These are phyloP conservation scores for Endomychus coccineus DNA, from an alignment of 2,888 invertebrate genomes.

Conservation along the genomic window DNA sequence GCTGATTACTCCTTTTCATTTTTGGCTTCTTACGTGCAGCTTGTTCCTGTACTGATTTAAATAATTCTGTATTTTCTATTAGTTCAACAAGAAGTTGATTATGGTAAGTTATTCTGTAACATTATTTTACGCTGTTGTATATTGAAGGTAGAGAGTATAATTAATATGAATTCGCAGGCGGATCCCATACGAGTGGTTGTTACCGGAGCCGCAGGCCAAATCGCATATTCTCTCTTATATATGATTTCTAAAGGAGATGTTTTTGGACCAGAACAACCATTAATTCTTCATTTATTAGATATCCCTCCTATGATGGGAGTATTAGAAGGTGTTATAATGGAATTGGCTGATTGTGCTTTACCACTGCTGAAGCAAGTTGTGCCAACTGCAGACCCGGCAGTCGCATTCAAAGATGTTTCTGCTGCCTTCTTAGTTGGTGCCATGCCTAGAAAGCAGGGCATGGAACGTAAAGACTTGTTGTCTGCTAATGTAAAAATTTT, in stretches of 20 bases:
- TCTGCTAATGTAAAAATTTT: constrained; percentile 98
- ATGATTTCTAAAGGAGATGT: constrained; percentile 94
- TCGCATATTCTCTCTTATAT: constrained; percentile 92
- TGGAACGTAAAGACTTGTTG: constrained; percentile 97
- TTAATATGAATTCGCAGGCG: too few relatives aligned
- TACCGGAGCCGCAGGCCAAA: constrained; percentile 99
- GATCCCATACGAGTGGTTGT: constrained; percentile 89
- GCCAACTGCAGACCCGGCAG: constrained; percentile 79
- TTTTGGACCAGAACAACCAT: constrained; percentile 81
- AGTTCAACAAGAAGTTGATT: too few relatives aligned
- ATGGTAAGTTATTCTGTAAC: too few relatives aligned
- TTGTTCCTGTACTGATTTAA: too few relatives aligned
- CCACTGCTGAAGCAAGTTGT: constrained; percentile 79
- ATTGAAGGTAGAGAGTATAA: too few relatives aligned
- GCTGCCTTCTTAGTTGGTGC: constrained; percentile 96
- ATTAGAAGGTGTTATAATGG: constrained; percentile 98
- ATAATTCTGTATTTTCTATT: too few relatives aligned
- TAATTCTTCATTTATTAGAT: constrained; percentile 86
- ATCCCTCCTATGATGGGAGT: constrained; percentile 93
- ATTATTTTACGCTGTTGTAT: too few relatives aligned
- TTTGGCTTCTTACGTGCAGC: too few relatives aligned
- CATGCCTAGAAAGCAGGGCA: constrained; percentile 95
- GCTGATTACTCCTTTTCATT: too few relatives aligned
- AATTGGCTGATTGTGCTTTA: constrained; percentile 90
- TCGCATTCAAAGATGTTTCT: constrained; percentile 92